A percentile compares a stretch with the other conserved stretches of the same genome.
These are phyloP conservation scores for Otis tarda DNA, from an alignment of 2,113 vertebrate species.

Conservation along the genomic window DNA sequence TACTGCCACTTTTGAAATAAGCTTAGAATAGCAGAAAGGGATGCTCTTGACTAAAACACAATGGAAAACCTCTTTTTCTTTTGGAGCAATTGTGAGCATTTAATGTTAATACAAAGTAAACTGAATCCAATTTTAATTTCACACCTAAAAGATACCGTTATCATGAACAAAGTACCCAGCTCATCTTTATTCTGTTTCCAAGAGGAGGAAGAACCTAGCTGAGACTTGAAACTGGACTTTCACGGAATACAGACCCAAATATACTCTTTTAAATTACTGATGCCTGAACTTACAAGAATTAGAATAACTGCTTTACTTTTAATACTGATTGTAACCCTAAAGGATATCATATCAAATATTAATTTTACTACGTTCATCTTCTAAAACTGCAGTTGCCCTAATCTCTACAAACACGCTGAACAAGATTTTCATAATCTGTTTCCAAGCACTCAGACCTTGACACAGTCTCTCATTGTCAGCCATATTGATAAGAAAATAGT, in stretches of 20 bases:
- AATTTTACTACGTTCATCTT: neutral
- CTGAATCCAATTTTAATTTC: constrained; percentile 39
- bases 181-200: constrained; percentile 17
- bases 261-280: neutral
- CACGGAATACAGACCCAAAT: neutral
- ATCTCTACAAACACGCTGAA: neutral
- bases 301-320: neutral
- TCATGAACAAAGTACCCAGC: neutral
- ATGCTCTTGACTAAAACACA: neutral
- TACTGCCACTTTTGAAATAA: neutral
- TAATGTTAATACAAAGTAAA: constrained; percentile 31
- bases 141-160: constrained; percentile 37
- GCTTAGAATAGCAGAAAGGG: neutral
- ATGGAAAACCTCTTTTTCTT: neutral
- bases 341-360: neutral
- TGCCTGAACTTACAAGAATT: neutral
- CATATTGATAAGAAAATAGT: neutral
- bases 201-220: neutral
- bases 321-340: neutral
- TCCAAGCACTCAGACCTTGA: neutral
- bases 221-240: neutral
- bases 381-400: neutral
- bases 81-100: neutral
- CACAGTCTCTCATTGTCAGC: neutral
- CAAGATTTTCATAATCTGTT: neutral